Evolutionary conservation across 2,113 vertebrate genomes (phyloP), one percentile per base, ranked within the genome.

Genomic region (Charadrius vociferus): DNA sequence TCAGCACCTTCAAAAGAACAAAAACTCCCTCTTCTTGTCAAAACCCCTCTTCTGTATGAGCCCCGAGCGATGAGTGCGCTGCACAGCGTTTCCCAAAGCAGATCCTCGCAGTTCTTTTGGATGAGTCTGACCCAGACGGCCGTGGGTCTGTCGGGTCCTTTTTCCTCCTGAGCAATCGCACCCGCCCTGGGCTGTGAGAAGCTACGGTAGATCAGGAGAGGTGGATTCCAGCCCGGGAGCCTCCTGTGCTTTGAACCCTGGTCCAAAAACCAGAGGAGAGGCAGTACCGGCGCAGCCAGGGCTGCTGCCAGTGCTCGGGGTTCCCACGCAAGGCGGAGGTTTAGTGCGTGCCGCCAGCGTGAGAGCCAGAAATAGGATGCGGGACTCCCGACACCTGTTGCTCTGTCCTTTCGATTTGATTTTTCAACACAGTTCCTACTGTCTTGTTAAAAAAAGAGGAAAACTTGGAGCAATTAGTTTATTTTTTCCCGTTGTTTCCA

Each of bases 381-480:
- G 32, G 50, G 30, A 9, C 67, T 95, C 75, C 66, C 29, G 15
- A 9, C 61, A 41, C 19, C 47, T 67, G 17, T 36, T 62, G 17
- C 70, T 58, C 12, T n/a, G 11, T 78, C 59, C 73, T 89, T 88
- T 47, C 2, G 0, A 4, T 68, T 75, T 18, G 27, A 5, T 63
- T 91, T 81, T 89, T 65, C 73, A 65, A 12, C 53, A 39, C 16
- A 0, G 4, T 75, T 91, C 61, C 49, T 71, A 0, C 53, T 45
- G 13, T 50, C 73, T 61, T 4, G 14, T 75, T 56, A 90, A 81
- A 47, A 90, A 56, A 61, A 49, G 45, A 86, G 21, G n/a, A 34
- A 39, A 75, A 61, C 39, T 49, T 37, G 14, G 26, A 77, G 29
- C 2, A 1, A 5, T 56, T 2, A 1, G 0, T 41, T 74, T 58